Conservation (phyloP, 2,888 invertebrate species). For the Neocrepidodera transversa region DNA sequence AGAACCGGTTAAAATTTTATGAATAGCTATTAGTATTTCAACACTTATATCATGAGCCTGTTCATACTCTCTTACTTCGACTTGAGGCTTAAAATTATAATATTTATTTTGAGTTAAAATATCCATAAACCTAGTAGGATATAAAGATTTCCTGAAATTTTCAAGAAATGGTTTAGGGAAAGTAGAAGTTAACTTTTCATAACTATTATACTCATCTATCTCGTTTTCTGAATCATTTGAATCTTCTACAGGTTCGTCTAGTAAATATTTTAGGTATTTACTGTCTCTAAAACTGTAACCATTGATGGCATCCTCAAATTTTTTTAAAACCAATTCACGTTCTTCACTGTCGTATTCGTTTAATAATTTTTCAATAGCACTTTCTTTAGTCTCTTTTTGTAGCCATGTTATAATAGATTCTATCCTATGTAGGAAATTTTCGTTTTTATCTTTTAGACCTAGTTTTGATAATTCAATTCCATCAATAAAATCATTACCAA, state of each 20-base stretch:
- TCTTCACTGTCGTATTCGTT: slow-evolving; percentile 66
- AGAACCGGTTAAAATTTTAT: slow-evolving; percentile 53
- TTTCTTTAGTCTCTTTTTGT: slow-evolving; percentile 71
- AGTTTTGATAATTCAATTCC: slow-evolving; percentile 24
- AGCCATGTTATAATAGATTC: slow-evolving; percentile 79
- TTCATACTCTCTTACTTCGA: slow-evolving; percentile 71
- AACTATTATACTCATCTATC: slow-evolving; percentile 22
- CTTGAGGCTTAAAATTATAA: slow-evolving; percentile 70
- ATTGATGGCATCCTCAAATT: slow-evolving; percentile 69
- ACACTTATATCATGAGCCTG: slow-evolving; percentile 68
- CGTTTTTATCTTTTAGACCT: slow-evolving; percentile 3
- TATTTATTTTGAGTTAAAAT: slow-evolving; percentile 70
- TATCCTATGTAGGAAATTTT: slow-evolving; percentile 65
- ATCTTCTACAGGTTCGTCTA: slow-evolving; percentile 28
- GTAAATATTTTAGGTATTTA: slow-evolving; percentile 67
- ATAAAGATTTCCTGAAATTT: slow-evolving; percentile 66
- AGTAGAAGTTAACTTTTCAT: slow-evolving; percentile 64
- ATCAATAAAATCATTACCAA: slow-evolving; percentile 81
- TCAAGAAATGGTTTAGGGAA: slow-evolving; percentile 61
- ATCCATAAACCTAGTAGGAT: slow-evolving; percentile 74
- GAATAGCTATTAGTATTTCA: slow-evolving; percentile 69
- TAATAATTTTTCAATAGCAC: slow-evolving; percentile 73
- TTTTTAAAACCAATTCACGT: slow-evolving; percentile 63
- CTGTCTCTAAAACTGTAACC: slow-evolving; percentile 70
- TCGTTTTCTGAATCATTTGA: slow-evolving; percentile 25